A percentile compares a stretch with the other conserved stretches of the same genome.
Conservation (phyloP, 2,888 invertebrate species). For the Agriopis leucophaearia region DNA sequence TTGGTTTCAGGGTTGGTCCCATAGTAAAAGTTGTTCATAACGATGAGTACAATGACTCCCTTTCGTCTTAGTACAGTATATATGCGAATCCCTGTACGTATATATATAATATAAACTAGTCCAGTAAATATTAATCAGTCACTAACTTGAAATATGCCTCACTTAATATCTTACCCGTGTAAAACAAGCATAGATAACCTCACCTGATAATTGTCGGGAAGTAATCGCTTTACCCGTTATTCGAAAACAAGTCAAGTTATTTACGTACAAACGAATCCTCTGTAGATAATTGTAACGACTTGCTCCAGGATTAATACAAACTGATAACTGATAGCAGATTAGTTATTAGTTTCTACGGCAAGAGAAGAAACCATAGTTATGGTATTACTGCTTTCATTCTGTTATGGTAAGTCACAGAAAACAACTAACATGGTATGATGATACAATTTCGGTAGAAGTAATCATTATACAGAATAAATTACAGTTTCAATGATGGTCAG, state of each 20-base stretch:
- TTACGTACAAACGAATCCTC: constrained; percentile 69
- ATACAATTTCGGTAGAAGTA: constrained; percentile 7
- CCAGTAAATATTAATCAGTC: too few species aligned
- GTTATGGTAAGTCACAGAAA: too few species aligned
- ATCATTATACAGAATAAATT: constrained; percentile 6
- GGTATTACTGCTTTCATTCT: too few species aligned
- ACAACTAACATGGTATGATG: background rate
- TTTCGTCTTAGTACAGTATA: too few species aligned
- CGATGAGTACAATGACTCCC: too few species aligned
- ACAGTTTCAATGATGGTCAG: constrained; percentile 3
- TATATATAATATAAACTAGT: background rate
- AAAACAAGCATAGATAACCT: constrained; percentile 47
- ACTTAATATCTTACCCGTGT: constrained; percentile 36
- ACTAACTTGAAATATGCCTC: constrained; percentile 9
- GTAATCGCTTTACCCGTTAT: constrained; percentile 59
- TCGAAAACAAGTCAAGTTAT: constrained; percentile 54
- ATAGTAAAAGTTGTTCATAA: too few species aligned
- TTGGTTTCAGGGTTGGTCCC: too few species aligned
- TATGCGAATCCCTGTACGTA: background rate
- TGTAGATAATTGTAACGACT: constrained; percentile 72
- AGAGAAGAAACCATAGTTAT: background rate
- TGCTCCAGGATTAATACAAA: constrained; percentile 72
- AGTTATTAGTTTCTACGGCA: constrained; percentile 17
- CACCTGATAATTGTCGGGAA: constrained; percentile 54
- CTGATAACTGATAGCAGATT: constrained; percentile 64